Evolutionary conservation across 2,797 vertebrate genomes (phyloP).

Genomic region (Manis pentadactyla): DNA sequence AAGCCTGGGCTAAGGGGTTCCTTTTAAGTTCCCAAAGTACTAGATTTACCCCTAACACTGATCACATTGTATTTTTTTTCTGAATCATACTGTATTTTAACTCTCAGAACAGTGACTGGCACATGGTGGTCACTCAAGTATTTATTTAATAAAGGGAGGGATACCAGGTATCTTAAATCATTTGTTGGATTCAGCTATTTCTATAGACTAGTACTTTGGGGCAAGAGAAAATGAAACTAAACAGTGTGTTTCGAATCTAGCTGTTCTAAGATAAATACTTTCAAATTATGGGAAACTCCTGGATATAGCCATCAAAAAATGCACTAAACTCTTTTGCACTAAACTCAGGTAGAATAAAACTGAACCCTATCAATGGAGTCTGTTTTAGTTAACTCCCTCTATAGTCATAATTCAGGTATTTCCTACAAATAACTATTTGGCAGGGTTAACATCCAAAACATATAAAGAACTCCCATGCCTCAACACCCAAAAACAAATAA

Average conservation of each 20-base stretch:
- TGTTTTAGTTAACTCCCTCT: background rate
- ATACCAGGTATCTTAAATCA: background rate
- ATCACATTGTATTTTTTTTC: background rate
- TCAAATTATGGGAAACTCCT: slow-evolving; percentile 5
- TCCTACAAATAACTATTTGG: slow-evolving; percentile 34
- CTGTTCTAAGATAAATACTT: slow-evolving; percentile 40
- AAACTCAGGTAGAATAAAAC: slow-evolving; percentile 36
- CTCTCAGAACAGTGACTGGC: background rate
- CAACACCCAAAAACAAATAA: too few species aligned
- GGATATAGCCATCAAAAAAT: background rate
- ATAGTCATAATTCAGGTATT: slow-evolving; percentile 19
- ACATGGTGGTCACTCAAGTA: background rate
- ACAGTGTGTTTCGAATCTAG: background rate
- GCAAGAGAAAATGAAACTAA: background rate
- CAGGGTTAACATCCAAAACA: too few species aligned
- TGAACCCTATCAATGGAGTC: background rate
- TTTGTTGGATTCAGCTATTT: background rate
- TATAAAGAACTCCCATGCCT: too few species aligned
- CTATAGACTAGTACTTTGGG: background rate
- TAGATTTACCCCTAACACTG: background rate
- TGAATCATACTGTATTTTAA: slow-evolving; percentile 18
- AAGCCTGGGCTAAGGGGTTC: background rate
- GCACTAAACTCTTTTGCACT: background rate
- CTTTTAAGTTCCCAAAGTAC: background rate
- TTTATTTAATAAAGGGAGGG: background rate